Evolutionary conservation across 2,113 vertebrate genomes (phyloP).

Genomic region (Eleginops maclovinus): DNA sequence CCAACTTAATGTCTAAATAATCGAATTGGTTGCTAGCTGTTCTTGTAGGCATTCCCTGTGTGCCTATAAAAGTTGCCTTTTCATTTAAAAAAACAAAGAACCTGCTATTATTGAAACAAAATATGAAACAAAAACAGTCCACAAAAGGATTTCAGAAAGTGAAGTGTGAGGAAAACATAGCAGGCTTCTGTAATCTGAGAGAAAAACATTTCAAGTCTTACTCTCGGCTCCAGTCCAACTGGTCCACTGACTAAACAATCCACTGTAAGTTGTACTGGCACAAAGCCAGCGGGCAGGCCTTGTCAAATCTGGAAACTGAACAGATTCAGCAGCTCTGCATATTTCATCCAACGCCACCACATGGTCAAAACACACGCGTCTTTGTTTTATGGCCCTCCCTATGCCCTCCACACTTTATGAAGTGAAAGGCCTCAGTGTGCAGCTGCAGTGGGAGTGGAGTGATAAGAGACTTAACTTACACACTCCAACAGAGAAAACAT

Average conservation of each 20-base stretch:
- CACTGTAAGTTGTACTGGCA: constrained; percentile 5
- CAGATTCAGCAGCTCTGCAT: constrained; percentile 21
- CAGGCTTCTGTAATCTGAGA: constrained; percentile 12
- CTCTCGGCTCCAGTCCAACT: constrained; percentile 36
- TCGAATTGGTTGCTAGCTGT: background rate
- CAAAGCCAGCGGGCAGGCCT: background rate
- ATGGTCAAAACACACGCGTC: background rate
- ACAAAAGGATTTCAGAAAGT: background rate
- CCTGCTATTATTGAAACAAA: background rate
- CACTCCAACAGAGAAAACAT: constrained; percentile 10
- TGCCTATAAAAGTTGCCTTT: background rate
- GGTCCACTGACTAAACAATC: background rate
- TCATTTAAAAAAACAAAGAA: background rate
- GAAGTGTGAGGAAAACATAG: background rate
- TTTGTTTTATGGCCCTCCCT: constrained; percentile 40
- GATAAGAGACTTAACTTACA: background rate
- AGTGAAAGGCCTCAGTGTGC: constrained; percentile 55
- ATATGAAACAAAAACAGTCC: background rate
- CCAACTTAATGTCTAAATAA: background rate
- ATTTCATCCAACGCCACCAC: constrained; percentile 30
- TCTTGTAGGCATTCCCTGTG: background rate
- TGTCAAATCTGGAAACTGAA: background rate
- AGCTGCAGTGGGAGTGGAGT: constrained; percentile 32
- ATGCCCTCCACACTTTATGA: constrained; percentile 2
- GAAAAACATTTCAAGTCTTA: constrained; percentile 25